Conservation (phyloP, 2,797 vertebrate genomes). For the Lepilemur septentrionalis region DNA sequence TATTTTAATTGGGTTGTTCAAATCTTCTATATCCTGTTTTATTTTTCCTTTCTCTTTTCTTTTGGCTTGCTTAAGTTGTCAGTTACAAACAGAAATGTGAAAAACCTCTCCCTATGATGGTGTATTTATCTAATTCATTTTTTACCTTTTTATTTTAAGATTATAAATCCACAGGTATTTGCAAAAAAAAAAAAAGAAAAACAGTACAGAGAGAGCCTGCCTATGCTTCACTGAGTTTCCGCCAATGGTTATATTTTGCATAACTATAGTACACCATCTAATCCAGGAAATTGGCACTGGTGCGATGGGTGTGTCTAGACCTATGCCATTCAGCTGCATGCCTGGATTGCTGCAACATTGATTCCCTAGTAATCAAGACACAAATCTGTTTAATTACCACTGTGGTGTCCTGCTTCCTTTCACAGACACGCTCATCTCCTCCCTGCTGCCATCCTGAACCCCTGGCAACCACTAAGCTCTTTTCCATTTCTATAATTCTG, state of each 20-base stretch:
- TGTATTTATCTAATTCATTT: background rate
- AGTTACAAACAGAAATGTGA: background rate
- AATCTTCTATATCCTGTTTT: background rate
- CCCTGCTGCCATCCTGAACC: background rate
- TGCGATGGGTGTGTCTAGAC: background rate
- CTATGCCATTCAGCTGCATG: background rate
- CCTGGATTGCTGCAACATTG: background rate
- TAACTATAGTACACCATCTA: background rate
- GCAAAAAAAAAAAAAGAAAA: background rate
- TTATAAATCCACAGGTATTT: background rate
- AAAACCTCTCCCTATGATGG: background rate
- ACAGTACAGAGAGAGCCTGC: background rate
- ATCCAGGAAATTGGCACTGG: background rate
- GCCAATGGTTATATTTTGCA: background rate
- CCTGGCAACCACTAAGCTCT: background rate
- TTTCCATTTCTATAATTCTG: background rate
- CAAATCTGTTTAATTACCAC: background rate
- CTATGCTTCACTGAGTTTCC: background rate
- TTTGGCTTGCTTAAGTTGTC: background rate
- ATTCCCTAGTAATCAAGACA: background rate
- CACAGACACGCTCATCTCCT: background rate
- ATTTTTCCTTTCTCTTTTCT: background rate
- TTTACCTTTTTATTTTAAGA: background rate
- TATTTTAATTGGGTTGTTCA: background rate
- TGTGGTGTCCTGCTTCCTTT: background rate